These are phyloP conservation scores for Lepilemur septentrionalis DNA, from an alignment of 2,797 vertebrate genomes.

Conservation along the genomic window DNA sequence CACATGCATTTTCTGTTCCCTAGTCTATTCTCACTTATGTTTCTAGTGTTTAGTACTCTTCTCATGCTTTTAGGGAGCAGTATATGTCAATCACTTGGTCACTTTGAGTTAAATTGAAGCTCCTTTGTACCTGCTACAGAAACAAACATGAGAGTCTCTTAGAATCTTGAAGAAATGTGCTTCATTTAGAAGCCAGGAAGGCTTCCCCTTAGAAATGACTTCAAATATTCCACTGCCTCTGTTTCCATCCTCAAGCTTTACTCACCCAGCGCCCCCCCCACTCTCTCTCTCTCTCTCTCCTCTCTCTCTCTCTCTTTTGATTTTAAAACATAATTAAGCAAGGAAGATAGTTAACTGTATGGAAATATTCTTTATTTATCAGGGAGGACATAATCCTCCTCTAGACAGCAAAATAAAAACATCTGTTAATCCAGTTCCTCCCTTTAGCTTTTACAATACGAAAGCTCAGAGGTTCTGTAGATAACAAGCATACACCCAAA, in stretches of 20 bases:
- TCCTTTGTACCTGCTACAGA: neutral
- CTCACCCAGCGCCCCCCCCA: neutral
- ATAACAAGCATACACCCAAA: constrained; percentile 17
- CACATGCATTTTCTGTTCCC: neutral
- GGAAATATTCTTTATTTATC: constrained; percentile 27
- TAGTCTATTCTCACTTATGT: neutral
- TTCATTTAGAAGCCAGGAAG: neutral
- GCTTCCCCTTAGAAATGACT: neutral
- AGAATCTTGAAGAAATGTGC: neutral
- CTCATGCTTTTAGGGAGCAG: neutral
- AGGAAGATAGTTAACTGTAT: constrained; percentile 12
- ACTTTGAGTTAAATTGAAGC: constrained; percentile 17
- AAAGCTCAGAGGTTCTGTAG: constrained; percentile 55
- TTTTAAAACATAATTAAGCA: constrained; percentile 40
- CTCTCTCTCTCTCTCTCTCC: too few relatives aligned
- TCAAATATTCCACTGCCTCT: neutral
- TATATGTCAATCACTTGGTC: neutral
- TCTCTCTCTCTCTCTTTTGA: neutral
- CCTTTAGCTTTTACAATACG: constrained; percentile 34
- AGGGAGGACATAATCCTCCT: constrained; percentile 41
- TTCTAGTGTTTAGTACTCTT: neutral
- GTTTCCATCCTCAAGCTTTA: neutral
- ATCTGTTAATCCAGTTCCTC: constrained; percentile 55
- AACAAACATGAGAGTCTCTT: neutral
- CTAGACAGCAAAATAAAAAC: constrained; percentile 39